phyloP scores from a whole-genome alignment of 2,797 vertebrate genomes.

The Tenualosa thibaudeaui region DNA sequence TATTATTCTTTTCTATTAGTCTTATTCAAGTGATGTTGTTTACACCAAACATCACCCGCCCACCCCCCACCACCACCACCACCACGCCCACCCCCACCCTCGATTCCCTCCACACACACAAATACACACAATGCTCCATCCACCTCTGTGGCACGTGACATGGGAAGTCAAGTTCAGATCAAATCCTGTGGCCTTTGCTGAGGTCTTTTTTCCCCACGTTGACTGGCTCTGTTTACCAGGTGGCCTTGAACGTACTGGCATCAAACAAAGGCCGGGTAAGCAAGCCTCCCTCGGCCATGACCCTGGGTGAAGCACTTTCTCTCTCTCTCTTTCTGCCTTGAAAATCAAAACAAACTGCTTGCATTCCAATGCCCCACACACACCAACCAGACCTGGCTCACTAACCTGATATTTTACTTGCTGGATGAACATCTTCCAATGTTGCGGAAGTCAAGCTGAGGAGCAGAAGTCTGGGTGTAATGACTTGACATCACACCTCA shows the following conservation, averaged over 20 bases:
- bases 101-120: background rate
- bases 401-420: background rate
- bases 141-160: background rate
- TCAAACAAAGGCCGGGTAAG: background rate
- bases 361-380: background rate
- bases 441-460: background rate
- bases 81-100: too few relatives aligned
- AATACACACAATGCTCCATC: too few relatives aligned
- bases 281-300: background rate
- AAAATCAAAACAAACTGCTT: conserved; percentile 1
- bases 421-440: background rate
- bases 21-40: background rate
- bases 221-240: background rate
- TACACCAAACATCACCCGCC: background rate
- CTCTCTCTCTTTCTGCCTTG: conserved; percentile 17
- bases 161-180: background rate
- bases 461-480: background rate
- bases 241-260: background rate
- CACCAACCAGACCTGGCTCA: background rate
- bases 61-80: too few relatives aligned
- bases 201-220: background rate
- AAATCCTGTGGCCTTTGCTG: background rate
- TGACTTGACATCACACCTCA: background rate
- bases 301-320: conserved; percentile 18
- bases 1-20: too few relatives aligned